Evolutionary conservation across 2,797 vertebrate genomes (phyloP), one percentile per base, ranked within the genome.

Genomic region (Scolopax bukidnonensis): DNA sequence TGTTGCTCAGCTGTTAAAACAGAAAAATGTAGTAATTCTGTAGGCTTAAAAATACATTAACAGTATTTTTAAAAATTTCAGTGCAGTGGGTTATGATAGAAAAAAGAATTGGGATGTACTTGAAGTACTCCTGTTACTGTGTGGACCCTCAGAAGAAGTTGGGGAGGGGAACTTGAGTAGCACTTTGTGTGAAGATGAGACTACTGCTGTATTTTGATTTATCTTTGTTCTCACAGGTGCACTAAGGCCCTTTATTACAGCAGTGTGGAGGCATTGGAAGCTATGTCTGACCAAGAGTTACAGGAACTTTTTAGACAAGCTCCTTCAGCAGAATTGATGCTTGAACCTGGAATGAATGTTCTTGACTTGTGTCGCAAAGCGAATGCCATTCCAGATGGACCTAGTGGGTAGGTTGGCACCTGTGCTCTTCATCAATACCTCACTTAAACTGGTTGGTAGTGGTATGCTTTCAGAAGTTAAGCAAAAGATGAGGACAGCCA

Each of bases 291-390:
- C 28, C 95, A 98, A 68, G 99, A 99, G 95, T 97, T 99, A 71
- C 98, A 99, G 97, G 99, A 99, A 91, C 98, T 99, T 50, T 99
- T 99, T 97, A 98, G 76, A 94, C 99, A 99, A 97, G 98, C 99
- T 85, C 96, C 99, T 3, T 99, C 99, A 97, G 97, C 98, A 10
- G 99, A 99, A 97, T 57, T 99, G 85, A 93, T 99, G 93, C 96
- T 99, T 83, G 99, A 99, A 85, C 99, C 99, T 3, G 99, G 99
- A 33, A 99, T 98, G 84, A 98, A 96, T 0, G 98, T 99, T 71
- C 97, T 99, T 19, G 99, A 99, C 16, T 97, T 98, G 38, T 99
- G 99, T 87, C 98, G 98, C 47, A 98, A 96, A 90, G 98, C 98
- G 73, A 97, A 97, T 28, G 99, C 99, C 90, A 98, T 99, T 97